A percentile compares a stretch with the other conserved stretches of the same genome.
Conservation (phyloP, 2,113 vertebrate genomes). For the Parotia lawesii region DNA sequence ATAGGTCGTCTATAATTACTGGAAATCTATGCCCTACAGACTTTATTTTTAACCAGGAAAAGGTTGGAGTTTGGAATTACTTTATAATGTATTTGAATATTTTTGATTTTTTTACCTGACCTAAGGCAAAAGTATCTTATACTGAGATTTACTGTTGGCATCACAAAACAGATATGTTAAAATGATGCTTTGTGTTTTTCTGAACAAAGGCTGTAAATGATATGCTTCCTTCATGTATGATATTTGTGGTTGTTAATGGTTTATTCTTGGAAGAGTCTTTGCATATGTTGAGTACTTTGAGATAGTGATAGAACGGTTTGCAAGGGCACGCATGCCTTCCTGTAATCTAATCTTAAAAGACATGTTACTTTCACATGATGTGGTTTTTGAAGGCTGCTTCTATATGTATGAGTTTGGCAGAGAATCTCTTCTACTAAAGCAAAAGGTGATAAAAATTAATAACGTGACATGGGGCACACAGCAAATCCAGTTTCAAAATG, state of each 20-base stretch:
- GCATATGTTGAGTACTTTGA: slow-evolving; percentile 19
- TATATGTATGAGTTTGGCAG: not conserved
- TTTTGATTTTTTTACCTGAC: not conserved
- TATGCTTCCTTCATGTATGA: not conserved
- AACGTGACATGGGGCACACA: not conserved
- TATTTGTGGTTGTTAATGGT: slow-evolving; percentile 34
- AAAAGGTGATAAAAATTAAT: not conserved
- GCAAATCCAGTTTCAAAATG: not conserved
- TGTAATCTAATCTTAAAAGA: slow-evolving; percentile 63
- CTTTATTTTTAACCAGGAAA: slow-evolving; percentile 29
- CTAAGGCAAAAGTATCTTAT: not conserved
- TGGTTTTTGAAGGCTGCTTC: slow-evolving; percentile 10
- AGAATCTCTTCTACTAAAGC: not conserved
- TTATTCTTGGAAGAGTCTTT: slow-evolving; percentile 66
- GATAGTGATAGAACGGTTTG: slow-evolving; percentile 10
- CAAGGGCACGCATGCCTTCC: slow-evolving; percentile 53
- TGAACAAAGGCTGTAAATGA: slow-evolving; percentile 28
- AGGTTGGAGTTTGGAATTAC: not conserved
- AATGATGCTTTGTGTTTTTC: not conserved
- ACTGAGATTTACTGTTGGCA: not conserved
- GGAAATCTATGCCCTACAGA: not conserved
- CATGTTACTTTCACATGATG: slow-evolving; percentile 33
- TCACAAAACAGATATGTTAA: not conserved
- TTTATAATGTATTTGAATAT: not conserved
- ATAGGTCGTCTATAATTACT: not conserved